Percentiles rank a stretch among this genome's conserved stretches.
These are phyloP conservation scores for Alfaro cultratus DNA, from an alignment of 2,797 vertebrate genomes.

Conservation along the genomic window DNA sequence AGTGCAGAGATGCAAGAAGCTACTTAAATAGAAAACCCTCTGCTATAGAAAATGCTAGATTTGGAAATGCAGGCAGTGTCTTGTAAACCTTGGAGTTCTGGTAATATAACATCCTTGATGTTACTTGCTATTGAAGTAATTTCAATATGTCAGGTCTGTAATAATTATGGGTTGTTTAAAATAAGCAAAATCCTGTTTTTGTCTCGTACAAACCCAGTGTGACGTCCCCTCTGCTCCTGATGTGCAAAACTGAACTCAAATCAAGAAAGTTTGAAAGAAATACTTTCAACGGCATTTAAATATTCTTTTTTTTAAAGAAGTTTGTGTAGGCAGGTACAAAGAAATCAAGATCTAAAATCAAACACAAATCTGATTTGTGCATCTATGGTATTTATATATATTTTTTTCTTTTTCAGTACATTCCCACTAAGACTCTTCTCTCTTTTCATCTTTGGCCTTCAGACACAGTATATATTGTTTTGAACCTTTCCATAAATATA, in stretches of 20 bases:
- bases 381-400: neutral
- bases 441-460: neutral
- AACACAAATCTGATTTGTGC: neutral
- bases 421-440: neutral
- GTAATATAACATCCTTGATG: neutral
- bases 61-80: neutral
- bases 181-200: neutral
- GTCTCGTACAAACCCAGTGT: neutral
- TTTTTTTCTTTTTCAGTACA: neutral
- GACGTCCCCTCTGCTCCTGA: neutral
- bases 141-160: neutral
- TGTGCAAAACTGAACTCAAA: neutral
- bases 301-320: neutral
- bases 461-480: slow-evolving; percentile 2
- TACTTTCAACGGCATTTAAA: neutral
- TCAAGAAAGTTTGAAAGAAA: neutral
- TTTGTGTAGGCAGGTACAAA: neutral
- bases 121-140: neutral
- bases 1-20: neutral
- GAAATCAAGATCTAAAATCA: neutral
- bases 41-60: neutral
- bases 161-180: neutral
- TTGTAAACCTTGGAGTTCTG: neutral
- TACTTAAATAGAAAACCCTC: neutral
- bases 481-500: neutral